Percentiles rank a stretch among this genome's conserved stretches.
Conservation (phyloP, 2,113 vertebrate genomes). For the Callionymus lyra region DNA sequence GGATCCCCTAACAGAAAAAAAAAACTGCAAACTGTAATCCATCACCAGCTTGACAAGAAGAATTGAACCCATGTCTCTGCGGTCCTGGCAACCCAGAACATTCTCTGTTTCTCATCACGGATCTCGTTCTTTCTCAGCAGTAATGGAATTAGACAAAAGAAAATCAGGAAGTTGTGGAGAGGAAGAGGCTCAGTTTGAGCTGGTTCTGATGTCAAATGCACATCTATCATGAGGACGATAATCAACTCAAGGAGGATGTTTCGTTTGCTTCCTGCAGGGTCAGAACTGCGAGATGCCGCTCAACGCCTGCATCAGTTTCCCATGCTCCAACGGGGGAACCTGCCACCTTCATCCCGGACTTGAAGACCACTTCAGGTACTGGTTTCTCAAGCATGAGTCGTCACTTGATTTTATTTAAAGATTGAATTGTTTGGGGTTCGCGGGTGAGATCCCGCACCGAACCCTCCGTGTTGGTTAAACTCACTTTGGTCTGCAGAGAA, state of each 20-base stretch:
- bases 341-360: conserved; percentile 79
- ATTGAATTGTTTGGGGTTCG: too few species aligned
- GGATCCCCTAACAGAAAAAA: neutral
- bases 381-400: too few species aligned
- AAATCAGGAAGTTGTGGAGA: too few species aligned
- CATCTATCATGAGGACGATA: conserved; percentile 9
- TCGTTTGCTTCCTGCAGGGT: conserved; percentile 64
- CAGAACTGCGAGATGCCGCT: conserved; percentile 82
- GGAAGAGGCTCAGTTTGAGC: too few species aligned
- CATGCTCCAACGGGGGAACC: conserved; percentile 85
- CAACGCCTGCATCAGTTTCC: conserved; percentile 86
- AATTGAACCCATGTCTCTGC: conserved; percentile 1
- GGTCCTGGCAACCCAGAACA: neutral
- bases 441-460: too few species aligned
- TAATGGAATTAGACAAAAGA: too few species aligned
- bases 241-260: neutral
- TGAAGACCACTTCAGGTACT: conserved; percentile 87
- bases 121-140: too few species aligned
- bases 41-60: neutral
- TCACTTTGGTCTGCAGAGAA: conserved; percentile 10
- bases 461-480: conserved; percentile 5
- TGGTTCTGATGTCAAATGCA: too few species aligned
- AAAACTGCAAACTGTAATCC: neutral
- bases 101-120: conserved; percentile 6
- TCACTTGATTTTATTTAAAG: too few species aligned